phyloP scores from a whole-genome alignment of 2,797 vertebrate species.

The Pangasius djambal region DNA sequence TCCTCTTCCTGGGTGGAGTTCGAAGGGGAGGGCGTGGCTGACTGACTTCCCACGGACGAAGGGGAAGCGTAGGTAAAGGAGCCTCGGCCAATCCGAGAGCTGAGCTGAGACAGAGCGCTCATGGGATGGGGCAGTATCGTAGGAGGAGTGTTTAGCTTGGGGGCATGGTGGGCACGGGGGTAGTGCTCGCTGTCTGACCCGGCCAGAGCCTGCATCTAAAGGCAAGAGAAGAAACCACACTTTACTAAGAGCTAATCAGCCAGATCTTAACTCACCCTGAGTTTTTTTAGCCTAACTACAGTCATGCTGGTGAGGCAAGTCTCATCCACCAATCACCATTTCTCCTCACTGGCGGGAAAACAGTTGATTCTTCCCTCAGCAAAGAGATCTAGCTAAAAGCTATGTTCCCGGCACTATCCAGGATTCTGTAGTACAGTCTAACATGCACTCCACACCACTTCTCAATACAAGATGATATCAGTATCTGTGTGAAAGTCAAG shows the following conservation, averaged over 20 bases:
- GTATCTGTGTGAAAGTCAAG: slow-evolving; percentile 25
- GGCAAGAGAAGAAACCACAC: slow-evolving; percentile 83
- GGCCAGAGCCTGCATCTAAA: slow-evolving; percentile 97
- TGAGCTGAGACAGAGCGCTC: slow-evolving; percentile 92
- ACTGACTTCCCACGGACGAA: slow-evolving; percentile 96
- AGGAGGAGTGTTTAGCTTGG: slow-evolving; percentile 87
- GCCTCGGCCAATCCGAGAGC: slow-evolving; percentile 90
- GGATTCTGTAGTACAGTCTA: slow-evolving; percentile 16
- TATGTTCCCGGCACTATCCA: slow-evolving; percentile 1
- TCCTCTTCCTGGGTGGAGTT: slow-evolving; percentile 99
- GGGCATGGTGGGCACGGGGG: slow-evolving; percentile 85
- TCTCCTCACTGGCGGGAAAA: not conserved
- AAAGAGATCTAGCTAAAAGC: slow-evolving; percentile 11
- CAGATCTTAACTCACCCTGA: slow-evolving; percentile 54
- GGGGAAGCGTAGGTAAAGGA: slow-evolving; percentile 89
- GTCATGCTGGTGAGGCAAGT: not conserved
- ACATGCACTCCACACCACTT: slow-evolving; percentile 36
- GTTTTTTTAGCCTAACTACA: not conserved
- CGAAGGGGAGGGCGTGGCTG: slow-evolving; percentile 96
- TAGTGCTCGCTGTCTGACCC: slow-evolving; percentile 90
- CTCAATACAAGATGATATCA: slow-evolving; percentile 23
- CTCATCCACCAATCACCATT: not conserved
- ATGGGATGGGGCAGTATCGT: slow-evolving; percentile 92
- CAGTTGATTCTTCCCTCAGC: not conserved
- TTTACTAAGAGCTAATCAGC: slow-evolving; percentile 72